Evolutionary conservation across 2,797 vertebrate genomes (phyloP).

Genomic region (Paedocypris micromegethes): DNA sequence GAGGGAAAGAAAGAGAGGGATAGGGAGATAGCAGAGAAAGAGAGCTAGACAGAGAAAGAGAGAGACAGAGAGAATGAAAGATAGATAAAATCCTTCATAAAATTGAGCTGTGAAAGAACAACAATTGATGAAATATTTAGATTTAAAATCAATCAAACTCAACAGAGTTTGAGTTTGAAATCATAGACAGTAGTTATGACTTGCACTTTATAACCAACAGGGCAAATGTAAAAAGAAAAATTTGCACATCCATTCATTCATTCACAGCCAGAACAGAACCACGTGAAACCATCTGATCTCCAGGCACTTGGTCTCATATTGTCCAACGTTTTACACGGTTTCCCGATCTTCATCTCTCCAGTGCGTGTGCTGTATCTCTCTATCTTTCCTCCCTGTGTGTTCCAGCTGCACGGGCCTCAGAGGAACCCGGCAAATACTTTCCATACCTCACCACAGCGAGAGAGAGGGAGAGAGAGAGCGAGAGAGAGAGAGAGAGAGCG

Average conservation of each 20-base stretch:
- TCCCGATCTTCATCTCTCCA: constrained; percentile 34
- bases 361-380: constrained; percentile 45
- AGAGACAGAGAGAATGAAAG: too few relatives aligned
- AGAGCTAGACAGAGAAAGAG: too few relatives aligned
- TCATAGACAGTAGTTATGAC: too few relatives aligned
- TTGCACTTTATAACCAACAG: background rate
- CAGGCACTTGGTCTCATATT: constrained; percentile 2
- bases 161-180: too few relatives aligned
- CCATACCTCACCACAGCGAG: constrained; percentile 49
- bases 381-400: constrained; percentile 48
- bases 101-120: too few relatives aligned
- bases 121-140: too few relatives aligned
- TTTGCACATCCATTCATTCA: background rate
- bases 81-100: too few relatives aligned
- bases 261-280: background rate
- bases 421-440: constrained; percentile 56
- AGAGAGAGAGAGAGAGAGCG: constrained; percentile 42
- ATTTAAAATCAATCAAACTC: too few relatives aligned
- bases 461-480: constrained; percentile 27
- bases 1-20: too few relatives aligned
- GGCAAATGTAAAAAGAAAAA: background rate
- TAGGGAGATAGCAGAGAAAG: too few relatives aligned
- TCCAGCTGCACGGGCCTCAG: constrained; percentile 53
- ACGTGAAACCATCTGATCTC: background rate
- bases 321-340: constrained; percentile 41